These are phyloP conservation scores for Melopsittacus undulatus DNA, from an alignment of 2,797 vertebrate species.

Conservation along the genomic window DNA sequence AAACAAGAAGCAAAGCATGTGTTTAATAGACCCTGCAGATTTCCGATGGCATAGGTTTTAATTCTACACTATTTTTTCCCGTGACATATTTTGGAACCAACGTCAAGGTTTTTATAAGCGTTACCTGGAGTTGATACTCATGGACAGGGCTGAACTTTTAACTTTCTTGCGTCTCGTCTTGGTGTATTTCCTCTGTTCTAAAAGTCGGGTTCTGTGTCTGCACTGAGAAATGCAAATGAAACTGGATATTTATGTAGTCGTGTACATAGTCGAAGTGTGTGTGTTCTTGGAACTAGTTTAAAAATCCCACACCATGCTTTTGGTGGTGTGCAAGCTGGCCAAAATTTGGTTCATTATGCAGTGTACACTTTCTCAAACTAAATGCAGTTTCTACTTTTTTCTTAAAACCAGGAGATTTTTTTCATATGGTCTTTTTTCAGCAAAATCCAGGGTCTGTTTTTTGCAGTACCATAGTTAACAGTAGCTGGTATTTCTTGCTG, in stretches of 20 bases:
- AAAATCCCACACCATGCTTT: constrained; percentile 69
- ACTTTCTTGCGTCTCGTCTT: constrained; percentile 53
- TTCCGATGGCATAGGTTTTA: constrained; percentile 57
- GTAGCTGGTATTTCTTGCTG: constrained; percentile 53
- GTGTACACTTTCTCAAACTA: constrained; percentile 71
- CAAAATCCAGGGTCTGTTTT: constrained; percentile 67
- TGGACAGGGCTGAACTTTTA: constrained; percentile 61
- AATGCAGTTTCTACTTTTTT: constrained; percentile 78
- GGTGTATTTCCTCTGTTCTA: constrained; percentile 37
- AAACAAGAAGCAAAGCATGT: background rate
- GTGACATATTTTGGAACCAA: constrained; percentile 23
- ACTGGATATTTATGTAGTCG: constrained; percentile 77
- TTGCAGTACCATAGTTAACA: constrained; percentile 59
- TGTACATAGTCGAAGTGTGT: constrained; percentile 67
- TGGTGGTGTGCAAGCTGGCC: constrained; percentile 73
- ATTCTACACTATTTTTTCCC: constrained; percentile 48
- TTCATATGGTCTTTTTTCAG: constrained; percentile 67
- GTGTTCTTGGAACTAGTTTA: constrained; percentile 68
- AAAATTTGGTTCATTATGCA: constrained; percentile 73
- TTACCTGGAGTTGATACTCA: constrained; percentile 61
- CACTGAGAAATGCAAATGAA: constrained; percentile 80
- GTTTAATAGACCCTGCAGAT: constrained; percentile 18
- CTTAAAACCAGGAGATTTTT: constrained; percentile 52
- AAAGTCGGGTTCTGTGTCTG: constrained; percentile 72
- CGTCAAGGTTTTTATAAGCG: constrained; percentile 40